These are phyloP conservation scores for Sakesphorus luctuosus DNA, from an alignment of 2,113 vertebrate genomes.

Conservation along the genomic window DNA sequence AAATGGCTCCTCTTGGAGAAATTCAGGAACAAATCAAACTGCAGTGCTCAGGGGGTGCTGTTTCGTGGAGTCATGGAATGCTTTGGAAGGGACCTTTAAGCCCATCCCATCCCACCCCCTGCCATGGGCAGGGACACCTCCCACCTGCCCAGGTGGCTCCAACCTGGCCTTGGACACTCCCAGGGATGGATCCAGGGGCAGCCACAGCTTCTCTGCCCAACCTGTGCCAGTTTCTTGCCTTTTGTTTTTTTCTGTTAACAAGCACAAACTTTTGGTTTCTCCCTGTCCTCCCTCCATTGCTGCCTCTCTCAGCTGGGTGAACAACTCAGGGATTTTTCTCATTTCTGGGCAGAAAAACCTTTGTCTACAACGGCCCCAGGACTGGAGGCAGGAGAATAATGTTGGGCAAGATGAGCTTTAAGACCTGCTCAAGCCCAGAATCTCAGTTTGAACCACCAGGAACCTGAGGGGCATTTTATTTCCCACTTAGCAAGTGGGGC, in stretches of 20 bases:
- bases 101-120: too few species aligned
- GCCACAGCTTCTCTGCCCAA: not conserved
- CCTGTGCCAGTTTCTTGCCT: not conserved
- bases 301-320: not conserved
- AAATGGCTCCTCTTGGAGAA: not conserved
- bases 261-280: not conserved
- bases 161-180: not conserved
- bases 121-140: not conserved
- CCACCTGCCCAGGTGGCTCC: accelerated
- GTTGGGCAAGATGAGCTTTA: not conserved
- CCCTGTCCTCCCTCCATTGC: not conserved
- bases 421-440: not conserved
- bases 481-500: not conserved
- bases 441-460: not conserved
- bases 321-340: not conserved
- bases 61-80: not conserved
- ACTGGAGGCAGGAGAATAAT: not conserved
- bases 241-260: not conserved
- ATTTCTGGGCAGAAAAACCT: not conserved
- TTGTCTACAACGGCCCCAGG: not conserved
- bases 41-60: not conserved
- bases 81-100: too few species aligned
- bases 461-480: not conserved
- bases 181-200: not conserved
- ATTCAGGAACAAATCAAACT: accelerated